Conservation (phyloP, 2,888 invertebrate species). For the Sycophila texana region DNA sequence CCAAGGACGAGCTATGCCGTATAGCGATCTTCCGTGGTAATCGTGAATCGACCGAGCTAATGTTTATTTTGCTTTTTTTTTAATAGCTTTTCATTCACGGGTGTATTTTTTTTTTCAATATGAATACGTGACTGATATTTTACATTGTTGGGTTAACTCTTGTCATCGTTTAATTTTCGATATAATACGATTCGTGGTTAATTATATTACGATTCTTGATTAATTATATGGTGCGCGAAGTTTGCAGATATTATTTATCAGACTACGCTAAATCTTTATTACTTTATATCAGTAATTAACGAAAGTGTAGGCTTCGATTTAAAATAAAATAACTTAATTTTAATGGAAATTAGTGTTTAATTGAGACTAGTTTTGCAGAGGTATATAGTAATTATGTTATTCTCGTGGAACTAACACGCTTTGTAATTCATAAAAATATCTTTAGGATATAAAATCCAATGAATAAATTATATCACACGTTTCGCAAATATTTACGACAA, state of each 20-base stretch:
- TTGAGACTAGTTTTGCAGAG: conserved; percentile 16
- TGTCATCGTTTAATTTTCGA: neutral
- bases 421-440: neutral
- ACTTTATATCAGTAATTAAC: conserved; percentile 16
- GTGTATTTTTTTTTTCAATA: neutral
- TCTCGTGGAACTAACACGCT: conserved; percentile 15
- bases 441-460: too few relatives aligned
- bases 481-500: too few relatives aligned
- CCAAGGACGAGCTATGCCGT: conserved; percentile 52
- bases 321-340: neutral
- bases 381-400: conserved; percentile 25
- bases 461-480: too few relatives aligned
- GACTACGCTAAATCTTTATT: conserved; percentile 13
- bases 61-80: neutral
- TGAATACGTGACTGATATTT: too few relatives aligned
- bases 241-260: neutral
- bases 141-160: too few relatives aligned
- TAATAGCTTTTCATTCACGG: neutral
- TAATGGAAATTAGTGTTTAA: conserved; percentile 29
- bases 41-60: neutral
- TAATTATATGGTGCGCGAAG: neutral
- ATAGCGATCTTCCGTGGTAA: conserved; percentile 26
- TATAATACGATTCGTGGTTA: neutral
- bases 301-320: conserved; percentile 2
- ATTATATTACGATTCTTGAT: neutral